Base-by-base conservation (phyloP, 1,140 invertebrate species). In the Proales similis region DNA sequence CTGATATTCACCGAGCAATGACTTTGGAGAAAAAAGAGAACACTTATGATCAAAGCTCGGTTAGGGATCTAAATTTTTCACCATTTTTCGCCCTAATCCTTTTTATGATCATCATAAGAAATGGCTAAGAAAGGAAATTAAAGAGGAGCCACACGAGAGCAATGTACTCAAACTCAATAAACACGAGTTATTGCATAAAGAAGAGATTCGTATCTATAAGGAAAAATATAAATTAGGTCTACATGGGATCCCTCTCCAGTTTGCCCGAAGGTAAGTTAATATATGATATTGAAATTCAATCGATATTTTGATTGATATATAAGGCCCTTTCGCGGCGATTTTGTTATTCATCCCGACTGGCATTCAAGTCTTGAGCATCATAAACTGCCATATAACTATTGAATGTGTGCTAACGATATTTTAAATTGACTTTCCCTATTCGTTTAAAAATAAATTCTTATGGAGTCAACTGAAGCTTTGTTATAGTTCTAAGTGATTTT, bases 341-440 rank as follows among this genome's bases (percentile, higher is more conserved):
- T 68, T 38, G 29, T 67, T 4, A 69, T 71, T 32, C 70, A 71
- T 61, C 70, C 70, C 22, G 69, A 69, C 33, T 71, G 69, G 69
- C 68, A 69, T 14, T 61, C 69, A 5, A 62, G 64, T 30, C 63
- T 71, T 22, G 64, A 66, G 29, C 70, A 70, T 60, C 70, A 71
- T 48, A 65, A 57, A 26, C 60, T 71, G 4, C 67, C 67, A 9
- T 57, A 57, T 6, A 57, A 42, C 36, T 57, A 57, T n/a, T n/a
- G n/a, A n/a, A n/a, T n/a, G n/a, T n/a, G n/a, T n/a, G n/a, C n/a
- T n/a, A n/a, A n/a, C n/a, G n/a, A n/a, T n/a, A n/a, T n/a, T n/a
- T n/a, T n/a, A n/a, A n/a, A n/a, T n/a, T n/a, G n/a, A n/a, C n/a
- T n/a, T n/a, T n/a, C n/a, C n/a, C n/a, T n/a, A n/a, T n/a, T n/a